Evolutionary conservation across 2,113 vertebrate species (phyloP), one percentile per base, ranked within the genome.

Genomic region (Actinemys pallida): DNA sequence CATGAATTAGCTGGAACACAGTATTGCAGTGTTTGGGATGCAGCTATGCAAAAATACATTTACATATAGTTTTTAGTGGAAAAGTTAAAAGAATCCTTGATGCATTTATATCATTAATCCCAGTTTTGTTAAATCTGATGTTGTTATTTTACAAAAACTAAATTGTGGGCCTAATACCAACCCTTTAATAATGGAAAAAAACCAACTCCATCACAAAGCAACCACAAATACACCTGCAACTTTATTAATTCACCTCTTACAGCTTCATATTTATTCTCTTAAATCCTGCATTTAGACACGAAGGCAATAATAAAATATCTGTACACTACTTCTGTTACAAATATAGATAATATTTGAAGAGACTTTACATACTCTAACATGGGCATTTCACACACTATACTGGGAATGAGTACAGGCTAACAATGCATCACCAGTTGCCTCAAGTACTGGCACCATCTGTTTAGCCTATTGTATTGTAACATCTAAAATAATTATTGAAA

Each of bases 241-340:
- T 96, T 96, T 91, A 94, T 94, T 97, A 95, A 49, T 96, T 85
- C 31, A 88, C 85, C 83, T 91, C 83, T 47, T 81, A 96, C 52
- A 96, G 76, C 62, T 93, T 92, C 47, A 86, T 96, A 95, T 97
- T 98, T 98, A 98, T 98, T 98, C 88, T 97, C 84, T 97, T 96
- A 95, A 92, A 92, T 96, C 89, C 87, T 93, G 88, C 84, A 91
- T 96, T 96, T 94, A 95, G 90, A 98, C 92, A 97, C 85, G 89
- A 96, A 50, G 90, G 86, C 65, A 97, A 90, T 97, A 98, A 98
- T 91, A 98, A 98, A 98, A 98, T 97, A 98, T 86, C 96, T 97
- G 95, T 98, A 98, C 78, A 97, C 97, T 97, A 98, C 96, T 97
- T 98, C 96, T 97, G 90, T 96, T 98, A 98, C 97, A 98, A 98